These are phyloP conservation scores for Oikopleura vanhoeffeni DNA, from an alignment of 23 tunicate genomes.

Conservation along the genomic window DNA sequence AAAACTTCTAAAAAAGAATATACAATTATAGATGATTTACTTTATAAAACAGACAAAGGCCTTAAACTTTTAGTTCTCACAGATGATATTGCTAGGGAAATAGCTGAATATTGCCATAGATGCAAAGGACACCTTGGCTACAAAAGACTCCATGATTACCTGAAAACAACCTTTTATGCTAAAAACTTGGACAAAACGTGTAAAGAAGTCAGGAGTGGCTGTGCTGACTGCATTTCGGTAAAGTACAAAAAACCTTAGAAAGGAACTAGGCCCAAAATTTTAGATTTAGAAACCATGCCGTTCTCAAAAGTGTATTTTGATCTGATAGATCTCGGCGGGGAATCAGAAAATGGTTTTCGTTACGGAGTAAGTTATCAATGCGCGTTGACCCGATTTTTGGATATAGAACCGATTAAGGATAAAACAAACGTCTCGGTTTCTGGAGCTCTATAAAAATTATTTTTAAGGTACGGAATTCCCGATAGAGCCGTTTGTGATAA, in stretches of 20 bases:
- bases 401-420: background rate
- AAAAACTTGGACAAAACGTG: background rate
- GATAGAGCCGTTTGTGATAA: background rate
- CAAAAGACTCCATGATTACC: background rate
- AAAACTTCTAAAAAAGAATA: too few relatives aligned
- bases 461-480: background rate
- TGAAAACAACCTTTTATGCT: background rate
- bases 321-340: background rate
- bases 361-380: background rate
- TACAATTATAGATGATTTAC: background rate
- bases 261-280: background rate
- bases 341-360: background rate
- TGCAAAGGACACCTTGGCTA: background rate
- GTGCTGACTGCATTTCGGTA: background rate
- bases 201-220: background rate
- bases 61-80: background rate
- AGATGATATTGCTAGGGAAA: background rate
- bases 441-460: background rate
- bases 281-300: background rate
- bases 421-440: background rate
- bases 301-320: background rate
- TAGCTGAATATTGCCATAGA: background rate
- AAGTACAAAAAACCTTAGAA: too few relatives aligned
- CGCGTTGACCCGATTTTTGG: background rate
- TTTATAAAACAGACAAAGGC: background rate